Conservation (phyloP, 2,888 invertebrate genomes). For the Dasysyrphus tricinctus region DNA sequence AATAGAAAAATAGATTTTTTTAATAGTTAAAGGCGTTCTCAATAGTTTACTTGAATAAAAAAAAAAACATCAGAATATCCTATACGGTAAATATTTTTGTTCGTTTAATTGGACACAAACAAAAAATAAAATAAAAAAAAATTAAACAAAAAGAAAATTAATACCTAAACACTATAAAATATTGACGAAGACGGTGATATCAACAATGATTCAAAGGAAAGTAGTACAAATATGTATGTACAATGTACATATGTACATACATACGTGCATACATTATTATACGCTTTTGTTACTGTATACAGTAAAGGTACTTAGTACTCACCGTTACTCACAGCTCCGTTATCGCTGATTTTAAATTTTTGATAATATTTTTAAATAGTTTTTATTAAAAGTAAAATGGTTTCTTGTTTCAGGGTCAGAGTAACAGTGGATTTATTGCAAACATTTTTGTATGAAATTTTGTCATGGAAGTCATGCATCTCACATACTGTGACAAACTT, state of each 20-base stretch:
- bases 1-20: no score
- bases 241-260: no score
- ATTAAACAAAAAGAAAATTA: background rate
- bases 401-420: background rate
- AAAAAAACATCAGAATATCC: no score
- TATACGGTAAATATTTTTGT: background rate
- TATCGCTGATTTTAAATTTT: background rate
- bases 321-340: background rate
- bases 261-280: no score
- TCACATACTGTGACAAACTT: no score
- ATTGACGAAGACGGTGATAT: background rate
- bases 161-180: background rate
- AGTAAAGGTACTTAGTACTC: background rate
- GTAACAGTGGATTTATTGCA: background rate
- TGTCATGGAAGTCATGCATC: background rate
- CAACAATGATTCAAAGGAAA: slow-evolving; percentile 3
- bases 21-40: no score
- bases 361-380: background rate
- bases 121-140: no score
- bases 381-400: background rate
- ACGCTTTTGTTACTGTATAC: background rate
- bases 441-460: background rate
- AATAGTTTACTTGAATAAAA: no score
- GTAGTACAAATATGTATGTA: background rate
- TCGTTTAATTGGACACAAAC: background rate